phyloP scores from a whole-genome alignment of 2,888 invertebrate genomes.

The Eilema depressum region DNA sequence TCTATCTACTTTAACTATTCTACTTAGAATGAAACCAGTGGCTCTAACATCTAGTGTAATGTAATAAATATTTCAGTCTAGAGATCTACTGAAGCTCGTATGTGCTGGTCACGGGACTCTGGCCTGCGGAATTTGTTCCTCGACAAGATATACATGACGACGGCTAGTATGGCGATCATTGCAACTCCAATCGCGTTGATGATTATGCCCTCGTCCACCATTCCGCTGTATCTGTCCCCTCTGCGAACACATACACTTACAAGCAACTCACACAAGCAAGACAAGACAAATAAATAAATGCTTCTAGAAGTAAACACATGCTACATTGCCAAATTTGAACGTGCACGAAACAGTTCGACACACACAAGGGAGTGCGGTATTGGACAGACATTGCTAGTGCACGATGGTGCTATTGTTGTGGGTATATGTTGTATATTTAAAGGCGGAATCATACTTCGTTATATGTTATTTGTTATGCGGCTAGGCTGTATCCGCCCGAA shows the following conservation, averaged over 20 bases:
- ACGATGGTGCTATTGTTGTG: slow-evolving; percentile 11
- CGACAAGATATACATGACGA: slow-evolving; percentile 89
- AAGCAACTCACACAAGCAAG: slow-evolving; percentile 55
- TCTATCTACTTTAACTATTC: slow-evolving; percentile 22
- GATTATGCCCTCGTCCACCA: slow-evolving; percentile 89
- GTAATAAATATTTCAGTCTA: slow-evolving; percentile 61
- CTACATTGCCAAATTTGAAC: slow-evolving; percentile 24
- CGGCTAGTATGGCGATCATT: slow-evolving; percentile 88
- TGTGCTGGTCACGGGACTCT: slow-evolving; percentile 78
- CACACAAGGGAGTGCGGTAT: slow-evolving; percentile 17
- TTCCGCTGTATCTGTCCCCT: slow-evolving; percentile 84
- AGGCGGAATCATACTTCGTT: no score
- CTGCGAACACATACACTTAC: slow-evolving; percentile 79
- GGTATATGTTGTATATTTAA: not conserved
- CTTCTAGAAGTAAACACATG: slow-evolving; percentile 37
- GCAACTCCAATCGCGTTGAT: slow-evolving; percentile 90
- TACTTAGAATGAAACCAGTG: slow-evolving; percentile 23
- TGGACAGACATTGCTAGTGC: slow-evolving; percentile 17
- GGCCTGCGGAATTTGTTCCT: slow-evolving; percentile 85
- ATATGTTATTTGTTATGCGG: no score
- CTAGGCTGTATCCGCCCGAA: no score
- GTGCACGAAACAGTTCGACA: slow-evolving; percentile 12
- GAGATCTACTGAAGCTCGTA: slow-evolving; percentile 87
- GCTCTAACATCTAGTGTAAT: slow-evolving; percentile 33
- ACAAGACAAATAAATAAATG: slow-evolving; percentile 34